Base-by-base conservation (phyloP, 2,797 vertebrate genomes). In the Phataginus tetradactyla region DNA sequence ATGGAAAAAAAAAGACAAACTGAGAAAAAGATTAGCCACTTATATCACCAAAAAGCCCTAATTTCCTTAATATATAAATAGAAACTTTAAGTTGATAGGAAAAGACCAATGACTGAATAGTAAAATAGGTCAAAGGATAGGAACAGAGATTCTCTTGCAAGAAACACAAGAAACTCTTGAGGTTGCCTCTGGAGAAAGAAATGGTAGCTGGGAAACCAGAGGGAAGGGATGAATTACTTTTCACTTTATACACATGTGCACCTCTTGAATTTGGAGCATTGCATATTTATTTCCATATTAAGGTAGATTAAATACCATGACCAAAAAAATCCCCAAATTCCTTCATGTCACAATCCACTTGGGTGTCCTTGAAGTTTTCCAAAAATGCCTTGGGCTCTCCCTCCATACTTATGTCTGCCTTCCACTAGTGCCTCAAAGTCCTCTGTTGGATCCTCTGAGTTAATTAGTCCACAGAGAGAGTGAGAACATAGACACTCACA, bases 41-140 rank as follows among this genome's bases (percentile, higher is more conserved):
- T 66, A 75, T n/a, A 45, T 9, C 27, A 74, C n/a, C 29, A 72
- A 77, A 61, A 80, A 68, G 15, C 29, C 2, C 0, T 51, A 85
- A 90, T 74, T 78, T 25, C 53, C 53, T 90, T 86, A 55, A 78
- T 57, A 78, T 81, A 87, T 37, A 93, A 71, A 55, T n/a, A 64
- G n/a, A 92, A 86, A 29, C 9, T 59, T 86, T 68, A 14, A 69
- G 63, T 79, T 25, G 68, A 61, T 87, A 37, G 37, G 21, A 90
- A 96, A 93, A 63, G 8, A 78, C 37, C 37, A 90, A 51, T 25
- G 23, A 89, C 79, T 79, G 15, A 59, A 69, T 13, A 72, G 29
- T 57, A 69, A 88, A 81, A 87, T 39, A 55, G 21, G 29, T 39
- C 51, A 74, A 68, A 59, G 12, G 1, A 74, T 59, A 45, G 10